Base-by-base conservation (phyloP, 2,888 invertebrate genomes). In the Sipha maydis region DNA sequence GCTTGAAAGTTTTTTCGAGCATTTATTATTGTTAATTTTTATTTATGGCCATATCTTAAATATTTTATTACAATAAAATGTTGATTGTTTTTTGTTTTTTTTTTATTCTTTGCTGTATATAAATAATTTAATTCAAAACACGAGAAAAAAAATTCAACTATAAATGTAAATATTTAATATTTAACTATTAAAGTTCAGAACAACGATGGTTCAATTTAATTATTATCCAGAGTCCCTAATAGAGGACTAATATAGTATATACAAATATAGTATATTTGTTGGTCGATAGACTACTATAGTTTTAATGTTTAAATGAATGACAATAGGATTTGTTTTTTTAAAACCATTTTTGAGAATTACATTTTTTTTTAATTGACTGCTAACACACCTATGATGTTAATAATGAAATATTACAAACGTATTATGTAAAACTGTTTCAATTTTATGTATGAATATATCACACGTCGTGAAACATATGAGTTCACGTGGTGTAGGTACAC, bases 161-260 rank as follows among this genome's bases (percentile, higher is more conserved):
- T 28, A 69, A 71, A 14, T 48, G 48, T 7, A 28, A 28, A n/a
- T 48, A 71, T 69, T 11, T 11, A 82, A 31, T 54, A 48, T 54
- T 17, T 54, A 83, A 83, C 31, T 73, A 9, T 73, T 34, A 54
- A 75, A 75, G 83, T 75, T 84, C 75, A 54, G 54, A 73, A 56
- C 83, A 34, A 56, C 38, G 54, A n/a, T 4, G 31, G 67, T 67
- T 77, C 28, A 73, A 75, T 84, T 75, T 9, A 71, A 82, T 71
- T 71, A 71, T 41, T 41, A 82, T 56, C 1, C n/a, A n/a, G n/a
- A n/a, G n/a, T n/a, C n/a, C n/a, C n/a, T n/a, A n/a, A n/a, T n/a
- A n/a, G n/a, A n/a, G n/a, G n/a, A n/a, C n/a, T n/a, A n/a, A n/a
- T n/a, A n/a, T n/a, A n/a, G n/a, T n/a, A n/a, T n/a, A n/a, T n/a